Evolutionary conservation across 2,888 invertebrate genomes (phyloP).

Genomic region (Timandra comae): DNA sequence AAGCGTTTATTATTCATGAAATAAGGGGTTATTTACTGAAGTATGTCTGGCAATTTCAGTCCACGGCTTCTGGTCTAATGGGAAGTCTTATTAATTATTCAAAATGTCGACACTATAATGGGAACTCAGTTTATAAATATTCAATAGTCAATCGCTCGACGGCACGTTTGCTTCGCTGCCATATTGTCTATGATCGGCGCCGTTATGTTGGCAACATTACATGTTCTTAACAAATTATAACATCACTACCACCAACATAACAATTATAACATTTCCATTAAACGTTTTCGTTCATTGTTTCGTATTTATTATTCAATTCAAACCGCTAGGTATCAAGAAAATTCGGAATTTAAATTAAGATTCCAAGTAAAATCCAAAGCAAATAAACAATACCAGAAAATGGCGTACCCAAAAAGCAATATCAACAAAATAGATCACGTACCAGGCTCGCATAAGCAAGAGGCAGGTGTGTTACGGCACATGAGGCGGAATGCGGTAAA

Average conservation of each 20-base stretch:
- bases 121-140: conserved; percentile 62
- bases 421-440: conserved; percentile 62
- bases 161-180: not conserved
- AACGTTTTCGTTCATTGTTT: too few species aligned
- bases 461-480: conserved; percentile 69
- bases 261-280: too few species aligned
- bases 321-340: conserved; percentile 20
- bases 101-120: conserved; percentile 66
- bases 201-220: not conserved
- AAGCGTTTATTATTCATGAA: conserved; percentile 37
- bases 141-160: conserved; percentile 39
- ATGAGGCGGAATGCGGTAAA: conserved; percentile 74
- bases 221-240: too few species aligned
- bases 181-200: not conserved
- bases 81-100: conserved; percentile 63
- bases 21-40: conserved; percentile 38
- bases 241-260: too few species aligned
- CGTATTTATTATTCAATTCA: conserved; percentile 2
- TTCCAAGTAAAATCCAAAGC: not conserved
- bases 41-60: conserved; percentile 29
- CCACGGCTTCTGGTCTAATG: conserved; percentile 29
- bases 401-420: conserved; percentile 33
- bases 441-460: conserved; percentile 57
- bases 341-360: not conserved
- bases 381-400: conserved; percentile 25